Evolutionary conservation across 2,797 vertebrate genomes (phyloP), one percentile per base, ranked within the genome.

Genomic region (Gallirallus australis): DNA sequence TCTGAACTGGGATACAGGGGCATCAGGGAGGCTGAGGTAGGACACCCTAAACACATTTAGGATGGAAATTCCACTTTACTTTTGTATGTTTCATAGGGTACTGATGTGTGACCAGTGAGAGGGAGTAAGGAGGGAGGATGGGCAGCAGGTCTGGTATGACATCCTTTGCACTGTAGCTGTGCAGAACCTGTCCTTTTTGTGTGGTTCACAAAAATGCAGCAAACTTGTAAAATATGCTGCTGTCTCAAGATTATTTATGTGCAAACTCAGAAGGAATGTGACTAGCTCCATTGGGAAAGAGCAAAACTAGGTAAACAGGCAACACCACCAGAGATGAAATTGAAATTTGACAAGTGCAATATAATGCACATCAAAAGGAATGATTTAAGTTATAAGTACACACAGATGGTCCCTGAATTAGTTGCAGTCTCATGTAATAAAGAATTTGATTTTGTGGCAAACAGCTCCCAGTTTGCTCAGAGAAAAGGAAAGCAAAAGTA

Each of bases 381-480:
- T 81, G 19, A 83, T 94, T 93, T 94, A 89, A 90, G 75, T 89
- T 80, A 39, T 91, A 95, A 93, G 76, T 83, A 91, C 45, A 87
- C 73, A 91, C 94, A 96, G 92, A 93, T 96, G 94, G 87, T 89
- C 39, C 39, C 86, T 88, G 95, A 92, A 96, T 95, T 92, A 96
- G 65, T 54, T 85, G 50, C 54, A 93, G 37, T 54, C 53, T 85
- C 53, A n/a, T 52, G 83, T 47, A 92, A 86, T 82, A 89, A 89
- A 78, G 61, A 53, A 61, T 27, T 45, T 31, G 42, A 80, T 92
- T 86, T 89, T 86, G 75, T 6, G 2, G 82, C 40, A 83, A 84
- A 63, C 6, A 83, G 28, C 39, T 86, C 68, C 82, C 42, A 25
- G 72, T 73, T 76, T 91, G 45, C 42, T 76, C 39, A 79, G 52